Evolutionary conservation across 2,888 invertebrate species (phyloP).

Genomic region (Pyralis farinalis): DNA sequence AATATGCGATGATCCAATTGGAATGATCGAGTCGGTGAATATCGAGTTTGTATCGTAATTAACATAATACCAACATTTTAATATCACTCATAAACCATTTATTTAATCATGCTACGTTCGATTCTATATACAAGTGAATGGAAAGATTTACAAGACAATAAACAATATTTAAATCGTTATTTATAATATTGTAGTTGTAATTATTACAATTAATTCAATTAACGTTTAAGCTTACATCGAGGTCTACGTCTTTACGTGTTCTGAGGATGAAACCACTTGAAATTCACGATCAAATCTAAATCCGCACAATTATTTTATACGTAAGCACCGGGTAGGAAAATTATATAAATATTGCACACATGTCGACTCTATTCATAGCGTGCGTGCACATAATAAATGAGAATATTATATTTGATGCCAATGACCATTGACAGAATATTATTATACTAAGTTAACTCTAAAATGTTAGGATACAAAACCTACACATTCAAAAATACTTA

Average conservation of each 20-base stretch:
- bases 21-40: constrained; percentile 57
- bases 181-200: constrained; percentile 20
- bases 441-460: constrained; percentile 42
- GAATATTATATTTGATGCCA: constrained; percentile 32
- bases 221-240: constrained; percentile 42
- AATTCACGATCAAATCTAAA: constrained; percentile 19
- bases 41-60: constrained; percentile 32
- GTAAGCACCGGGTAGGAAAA: constrained; percentile 58
- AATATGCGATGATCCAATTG: constrained; percentile 43
- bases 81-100: constrained; percentile 50
- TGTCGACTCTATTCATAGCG: constrained; percentile 25
- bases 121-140: constrained; percentile 54
- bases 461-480: constrained; percentile 60
- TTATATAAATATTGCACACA: constrained; percentile 51
- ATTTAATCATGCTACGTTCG: constrained; percentile 41
- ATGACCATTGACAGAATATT: constrained; percentile 32
- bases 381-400: constrained; percentile 45
- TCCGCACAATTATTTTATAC: constrained; percentile 29
- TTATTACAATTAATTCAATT: constrained; percentile 19
- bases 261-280: constrained; percentile 51
- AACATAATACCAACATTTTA: constrained; percentile 47
- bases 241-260: constrained; percentile 54
- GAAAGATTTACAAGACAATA: constrained; percentile 39
- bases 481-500: constrained; percentile 65
- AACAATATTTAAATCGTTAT: constrained; percentile 22